Conservation (phyloP, 1,140 invertebrate genomes). For the Magallana angulata region DNA sequence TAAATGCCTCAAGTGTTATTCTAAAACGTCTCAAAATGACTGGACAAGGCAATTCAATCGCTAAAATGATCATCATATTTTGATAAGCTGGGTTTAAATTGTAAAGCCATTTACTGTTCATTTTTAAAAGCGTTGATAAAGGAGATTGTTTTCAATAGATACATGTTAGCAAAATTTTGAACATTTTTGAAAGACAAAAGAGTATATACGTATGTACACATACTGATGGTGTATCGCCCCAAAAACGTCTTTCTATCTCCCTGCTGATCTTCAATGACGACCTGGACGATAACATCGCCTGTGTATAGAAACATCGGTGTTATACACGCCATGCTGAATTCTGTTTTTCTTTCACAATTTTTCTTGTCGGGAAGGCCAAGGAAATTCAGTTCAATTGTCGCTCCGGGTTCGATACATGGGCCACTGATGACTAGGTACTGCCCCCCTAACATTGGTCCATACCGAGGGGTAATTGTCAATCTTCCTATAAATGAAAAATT, state of each 20-base stretch:
- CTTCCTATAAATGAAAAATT: slow-evolving; percentile 8
- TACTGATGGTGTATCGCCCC: neutral
- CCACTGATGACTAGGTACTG: slow-evolving; percentile 31
- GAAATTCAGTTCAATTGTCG: neutral
- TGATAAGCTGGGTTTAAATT: too few relatives aligned
- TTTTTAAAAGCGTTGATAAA: too few relatives aligned
- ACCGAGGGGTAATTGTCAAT: slow-evolving; percentile 23
- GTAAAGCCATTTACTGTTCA: too few relatives aligned
- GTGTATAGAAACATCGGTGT: slow-evolving; percentile 29
- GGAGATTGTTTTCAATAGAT: too few relatives aligned
- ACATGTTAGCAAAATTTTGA: too few relatives aligned
- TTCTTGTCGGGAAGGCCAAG: neutral
- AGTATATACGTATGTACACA: neutral
- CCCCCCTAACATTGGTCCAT: slow-evolving; percentile 36
- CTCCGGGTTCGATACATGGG: slow-evolving; percentile 23
- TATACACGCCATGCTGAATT: slow-evolving; percentile 10
- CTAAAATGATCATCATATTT: too few relatives aligned
- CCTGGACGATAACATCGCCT: neutral
- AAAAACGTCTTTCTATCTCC: neutral
- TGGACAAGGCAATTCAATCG: too few relatives aligned
- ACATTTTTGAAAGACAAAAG: too few relatives aligned
- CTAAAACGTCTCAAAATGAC: too few relatives aligned
- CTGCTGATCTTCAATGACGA: neutral
- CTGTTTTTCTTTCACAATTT: slow-evolving; percentile 6
- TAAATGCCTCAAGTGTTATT: too few relatives aligned